These are phyloP conservation scores for Lasioglossum leucozonium DNA, from an alignment of 2,888 invertebrate genomes.

Conservation along the genomic window DNA sequence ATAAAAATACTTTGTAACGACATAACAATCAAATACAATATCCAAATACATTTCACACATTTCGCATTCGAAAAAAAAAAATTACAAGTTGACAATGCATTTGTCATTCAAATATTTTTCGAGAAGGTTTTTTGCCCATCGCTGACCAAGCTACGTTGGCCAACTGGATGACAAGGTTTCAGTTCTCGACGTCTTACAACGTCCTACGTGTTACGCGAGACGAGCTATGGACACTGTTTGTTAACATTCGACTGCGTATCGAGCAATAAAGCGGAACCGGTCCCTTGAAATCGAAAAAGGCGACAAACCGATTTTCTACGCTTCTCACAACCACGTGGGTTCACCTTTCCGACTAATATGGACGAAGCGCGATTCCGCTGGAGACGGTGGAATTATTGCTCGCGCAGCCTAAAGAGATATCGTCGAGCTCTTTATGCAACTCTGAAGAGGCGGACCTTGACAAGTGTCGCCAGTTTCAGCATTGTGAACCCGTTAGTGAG, in stretches of 20 bases:
- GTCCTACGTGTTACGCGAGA: constrained; percentile 8
- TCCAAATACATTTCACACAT: too few relatives aligned
- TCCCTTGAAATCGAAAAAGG: constrained; percentile 40
- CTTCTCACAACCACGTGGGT: not conserved
- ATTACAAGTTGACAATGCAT: not conserved
- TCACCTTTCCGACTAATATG: constrained; percentile 19
- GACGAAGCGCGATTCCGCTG: not conserved
- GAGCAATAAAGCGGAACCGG: constrained; percentile 48
- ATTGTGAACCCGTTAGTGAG: constrained; percentile 24
- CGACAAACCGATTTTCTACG: constrained; percentile 3
- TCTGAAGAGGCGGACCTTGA: constrained; percentile 10
- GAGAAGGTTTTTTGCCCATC: not conserved
- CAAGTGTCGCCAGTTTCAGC: constrained; percentile 15
- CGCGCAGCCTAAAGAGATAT: not conserved
- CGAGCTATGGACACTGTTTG: constrained; percentile 2
- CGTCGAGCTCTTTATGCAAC: constrained; percentile 5
- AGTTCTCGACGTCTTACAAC: constrained; percentile 14
- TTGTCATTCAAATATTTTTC: not conserved
- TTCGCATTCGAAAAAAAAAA: not conserved
- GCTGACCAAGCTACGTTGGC: not conserved
- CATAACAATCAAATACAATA: too few relatives aligned
- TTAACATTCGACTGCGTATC: constrained; percentile 37
- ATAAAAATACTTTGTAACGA: too few relatives aligned
- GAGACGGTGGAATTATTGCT: constrained; percentile 5
- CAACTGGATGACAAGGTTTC: not conserved